A percentile compares a stretch with the other conserved stretches of the same genome.
Conservation (phyloP, 53 echinoderm and acorn worm genomes). For the Astropecten irregularis region DNA sequence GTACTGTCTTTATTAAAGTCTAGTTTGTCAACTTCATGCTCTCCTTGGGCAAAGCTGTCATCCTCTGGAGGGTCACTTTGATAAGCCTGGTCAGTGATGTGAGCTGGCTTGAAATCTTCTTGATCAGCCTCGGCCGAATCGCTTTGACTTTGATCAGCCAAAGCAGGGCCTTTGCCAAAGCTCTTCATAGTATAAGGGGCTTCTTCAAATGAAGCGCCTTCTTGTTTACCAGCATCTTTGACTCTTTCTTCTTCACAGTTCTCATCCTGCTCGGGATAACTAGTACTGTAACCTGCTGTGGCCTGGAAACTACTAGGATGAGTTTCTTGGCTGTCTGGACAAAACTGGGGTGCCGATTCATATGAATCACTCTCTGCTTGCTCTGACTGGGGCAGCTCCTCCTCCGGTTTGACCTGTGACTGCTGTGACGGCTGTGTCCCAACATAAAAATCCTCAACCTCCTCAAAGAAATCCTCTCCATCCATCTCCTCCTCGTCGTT, state of each 20-base stretch:
- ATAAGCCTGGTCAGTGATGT: constrained; percentile 7
- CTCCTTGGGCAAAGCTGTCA: not conserved
- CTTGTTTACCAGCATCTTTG: too few relatives aligned
- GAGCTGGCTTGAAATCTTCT: constrained; percentile 55
- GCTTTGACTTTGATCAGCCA: constrained; percentile 62
- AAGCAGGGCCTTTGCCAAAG: not conserved
- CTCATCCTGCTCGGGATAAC: not conserved
- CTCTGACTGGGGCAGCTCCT: constrained; percentile 61
- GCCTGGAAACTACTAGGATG: not conserved
- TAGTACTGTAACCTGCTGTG: not conserved
- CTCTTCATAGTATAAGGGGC: not conserved
- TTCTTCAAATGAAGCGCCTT: not conserved
- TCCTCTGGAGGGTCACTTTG: constrained; percentile 6
- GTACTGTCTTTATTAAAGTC: constrained; percentile 15
- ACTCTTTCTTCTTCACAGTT: constrained; percentile 42
- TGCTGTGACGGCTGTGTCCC: not conserved
- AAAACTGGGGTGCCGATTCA: not conserved
- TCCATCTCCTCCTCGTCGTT: constrained; percentile 55
- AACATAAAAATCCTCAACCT: constrained; percentile 60
- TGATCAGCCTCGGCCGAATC: constrained; percentile 94
- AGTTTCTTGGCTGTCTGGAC: constrained; percentile 10
- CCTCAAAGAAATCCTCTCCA: constrained; percentile 72
- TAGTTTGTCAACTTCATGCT: not conserved
- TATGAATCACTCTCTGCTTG: constrained; percentile 60
- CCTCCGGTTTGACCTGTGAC: not conserved